These are phyloP conservation scores for Trissoscelio sp. DNA, from an alignment of 2,888 invertebrate genomes.

Conservation along the genomic window DNA sequence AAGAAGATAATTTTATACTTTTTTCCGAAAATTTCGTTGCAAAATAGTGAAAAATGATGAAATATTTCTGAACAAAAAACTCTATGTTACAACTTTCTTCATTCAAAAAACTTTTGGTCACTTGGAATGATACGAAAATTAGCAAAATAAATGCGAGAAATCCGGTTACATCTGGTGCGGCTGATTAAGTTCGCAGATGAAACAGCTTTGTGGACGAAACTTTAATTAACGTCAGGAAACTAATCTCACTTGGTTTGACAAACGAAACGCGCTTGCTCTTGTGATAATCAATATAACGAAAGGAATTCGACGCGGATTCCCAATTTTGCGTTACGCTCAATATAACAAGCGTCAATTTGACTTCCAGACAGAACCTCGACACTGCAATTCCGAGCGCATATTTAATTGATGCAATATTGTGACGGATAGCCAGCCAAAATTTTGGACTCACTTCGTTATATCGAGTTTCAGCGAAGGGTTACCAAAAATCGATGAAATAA, in stretches of 20 bases:
- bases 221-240: slow-evolving; percentile 48
- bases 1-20: no score
- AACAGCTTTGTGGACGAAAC: slow-evolving; percentile 43
- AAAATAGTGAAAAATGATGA: no score
- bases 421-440: neutral
- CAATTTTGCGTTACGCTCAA: neutral
- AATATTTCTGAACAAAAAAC: no score
- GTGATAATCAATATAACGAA: slow-evolving; percentile 45
- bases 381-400: neutral
- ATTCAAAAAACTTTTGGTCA: neutral
- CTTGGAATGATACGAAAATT: neutral
- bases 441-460: neutral
- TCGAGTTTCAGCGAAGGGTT: slow-evolving; percentile 7
- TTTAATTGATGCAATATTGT: slow-evolving; percentile 5
- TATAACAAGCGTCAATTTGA: slow-evolving; percentile 2
- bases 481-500: slow-evolving; percentile 21
- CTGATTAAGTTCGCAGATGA: slow-evolving; percentile 30
- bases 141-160: slow-evolving; percentile 8
- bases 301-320: slow-evolving; percentile 18
- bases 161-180: slow-evolving; percentile 13
- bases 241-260: slow-evolving; percentile 43
- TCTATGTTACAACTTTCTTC: no score
- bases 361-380: neutral
- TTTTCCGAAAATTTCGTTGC: no score
- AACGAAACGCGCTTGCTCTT: slow-evolving; percentile 49